Conservation (phyloP, 1,140 invertebrate species). For the Nasonia vitripennis region DNA sequence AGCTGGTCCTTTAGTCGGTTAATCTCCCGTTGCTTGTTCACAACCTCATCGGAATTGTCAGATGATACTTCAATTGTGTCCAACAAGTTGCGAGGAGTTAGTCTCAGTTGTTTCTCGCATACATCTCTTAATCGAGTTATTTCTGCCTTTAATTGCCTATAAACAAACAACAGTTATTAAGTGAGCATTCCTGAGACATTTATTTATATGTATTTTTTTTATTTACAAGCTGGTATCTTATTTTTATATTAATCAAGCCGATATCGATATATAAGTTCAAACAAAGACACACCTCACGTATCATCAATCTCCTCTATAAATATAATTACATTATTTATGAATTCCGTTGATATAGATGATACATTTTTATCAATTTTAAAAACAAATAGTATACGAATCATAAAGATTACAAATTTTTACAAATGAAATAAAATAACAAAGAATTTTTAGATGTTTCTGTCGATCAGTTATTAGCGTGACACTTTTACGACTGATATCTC, state of each 20-base stretch:
- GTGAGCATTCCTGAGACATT: no score
- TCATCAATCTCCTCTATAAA: no score
- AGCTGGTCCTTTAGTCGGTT: constrained; percentile 77
- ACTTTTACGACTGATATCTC: not conserved
- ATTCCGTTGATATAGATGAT: no score
- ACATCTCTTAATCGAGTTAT: constrained; percentile 80
- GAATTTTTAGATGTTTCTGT: not conserved
- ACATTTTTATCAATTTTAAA: no score
- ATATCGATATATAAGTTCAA: no score
- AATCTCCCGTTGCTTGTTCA: constrained; percentile 78
- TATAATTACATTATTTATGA: no score
- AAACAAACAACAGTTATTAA: not conserved
- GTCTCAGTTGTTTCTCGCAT: constrained; percentile 69
- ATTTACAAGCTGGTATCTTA: not conserved
- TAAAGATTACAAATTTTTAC: no score
- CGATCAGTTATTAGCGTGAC: not conserved
- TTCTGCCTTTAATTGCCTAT: constrained; percentile 80
- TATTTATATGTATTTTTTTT: not conserved
- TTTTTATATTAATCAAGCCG: no score
- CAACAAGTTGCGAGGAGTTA: constrained; percentile 61
- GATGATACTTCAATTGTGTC: constrained; percentile 65
- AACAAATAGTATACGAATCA: no score
- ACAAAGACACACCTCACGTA: no score
- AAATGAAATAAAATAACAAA: no score
- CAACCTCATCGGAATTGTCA: constrained; percentile 71